phyloP scores from a whole-genome alignment of 2,888 invertebrate genomes.

The Luffia ferchaultella region DNA sequence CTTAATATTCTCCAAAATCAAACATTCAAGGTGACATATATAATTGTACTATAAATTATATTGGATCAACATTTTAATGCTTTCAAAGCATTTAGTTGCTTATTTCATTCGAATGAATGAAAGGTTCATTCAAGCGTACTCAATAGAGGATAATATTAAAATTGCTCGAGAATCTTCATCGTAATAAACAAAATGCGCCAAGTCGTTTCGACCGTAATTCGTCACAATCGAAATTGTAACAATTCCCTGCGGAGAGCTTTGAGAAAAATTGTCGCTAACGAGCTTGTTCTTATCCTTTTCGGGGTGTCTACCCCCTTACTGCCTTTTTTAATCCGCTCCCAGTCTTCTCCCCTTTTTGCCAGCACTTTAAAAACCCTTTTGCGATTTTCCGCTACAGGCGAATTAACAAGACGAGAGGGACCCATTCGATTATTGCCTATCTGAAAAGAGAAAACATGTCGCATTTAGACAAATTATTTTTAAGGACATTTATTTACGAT shows the following conservation, averaged over 20 bases:
- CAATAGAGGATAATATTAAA: not conserved
- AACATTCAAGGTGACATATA: too few species aligned
- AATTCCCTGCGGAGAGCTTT: slow-evolving; percentile 55
- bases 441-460: slow-evolving; percentile 24
- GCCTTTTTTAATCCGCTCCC: slow-evolving; percentile 42
- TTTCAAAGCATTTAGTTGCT: too few species aligned
- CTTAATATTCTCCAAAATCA: too few species aligned
- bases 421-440: slow-evolving; percentile 39
- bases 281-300: slow-evolving; percentile 35
- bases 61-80: too few species aligned
- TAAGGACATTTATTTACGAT: too few species aligned
- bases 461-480: slow-evolving; percentile 29
- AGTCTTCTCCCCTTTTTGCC: slow-evolving; percentile 29
- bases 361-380: slow-evolving; percentile 61
- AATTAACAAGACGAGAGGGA: slow-evolving; percentile 47
- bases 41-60: too few species aligned
- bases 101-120: too few species aligned
- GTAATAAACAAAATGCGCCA: slow-evolving; percentile 16
- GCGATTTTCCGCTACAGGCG: slow-evolving; percentile 50
- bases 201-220: slow-evolving; percentile 50
- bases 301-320: slow-evolving; percentile 21
- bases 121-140: too few species aligned
- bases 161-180: not conserved
- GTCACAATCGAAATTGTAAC: slow-evolving; percentile 61
- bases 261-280: slow-evolving; percentile 64